phyloP scores from a whole-genome alignment of 2,888 invertebrate genomes.

The Zaprionus bogoriensis region DNA sequence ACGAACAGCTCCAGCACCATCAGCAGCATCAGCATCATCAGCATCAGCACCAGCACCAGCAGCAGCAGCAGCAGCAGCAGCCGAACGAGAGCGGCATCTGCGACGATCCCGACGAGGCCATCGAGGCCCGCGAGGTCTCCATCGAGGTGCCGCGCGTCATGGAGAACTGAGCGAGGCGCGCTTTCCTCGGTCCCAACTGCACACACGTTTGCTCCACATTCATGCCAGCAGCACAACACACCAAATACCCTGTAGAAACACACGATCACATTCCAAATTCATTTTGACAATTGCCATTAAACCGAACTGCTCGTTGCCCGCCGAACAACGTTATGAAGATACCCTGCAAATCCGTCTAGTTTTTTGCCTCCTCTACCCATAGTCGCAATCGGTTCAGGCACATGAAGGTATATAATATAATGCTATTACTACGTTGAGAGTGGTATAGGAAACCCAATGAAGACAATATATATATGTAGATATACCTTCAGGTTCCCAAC shows the following conservation, averaged over 20 bases:
- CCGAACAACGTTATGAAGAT: too few relatives aligned
- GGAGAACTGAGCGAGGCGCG: slow-evolving; percentile 17
- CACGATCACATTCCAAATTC: neutral
- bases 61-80: neutral
- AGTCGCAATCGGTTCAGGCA: too few relatives aligned
- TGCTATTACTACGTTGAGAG: too few relatives aligned
- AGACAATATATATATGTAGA: too few relatives aligned
- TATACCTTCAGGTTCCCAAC: too few relatives aligned
- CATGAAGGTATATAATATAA: too few relatives aligned
- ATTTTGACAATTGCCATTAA: neutral
- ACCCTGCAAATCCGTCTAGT: too few relatives aligned
- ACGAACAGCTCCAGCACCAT: too few relatives aligned
- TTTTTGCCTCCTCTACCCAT: too few relatives aligned
- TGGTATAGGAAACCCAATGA: too few relatives aligned
- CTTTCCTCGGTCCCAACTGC: neutral
- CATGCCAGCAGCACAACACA: neutral
- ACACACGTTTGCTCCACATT: neutral
- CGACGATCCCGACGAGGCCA: slow-evolving; percentile 7
- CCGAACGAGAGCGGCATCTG: too few relatives aligned
- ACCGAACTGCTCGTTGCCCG: neutral
- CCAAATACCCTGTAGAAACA: neutral
- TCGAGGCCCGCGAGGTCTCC: neutral
- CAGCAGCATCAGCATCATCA: neutral
- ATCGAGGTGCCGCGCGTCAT: slow-evolving; percentile 8
- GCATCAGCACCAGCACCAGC: neutral